A percentile compares a stretch with the other conserved stretches of the same genome.
phyloP scores from a whole-genome alignment of 2,113 vertebrate species.

The Eulacestoma nigropectus region DNA sequence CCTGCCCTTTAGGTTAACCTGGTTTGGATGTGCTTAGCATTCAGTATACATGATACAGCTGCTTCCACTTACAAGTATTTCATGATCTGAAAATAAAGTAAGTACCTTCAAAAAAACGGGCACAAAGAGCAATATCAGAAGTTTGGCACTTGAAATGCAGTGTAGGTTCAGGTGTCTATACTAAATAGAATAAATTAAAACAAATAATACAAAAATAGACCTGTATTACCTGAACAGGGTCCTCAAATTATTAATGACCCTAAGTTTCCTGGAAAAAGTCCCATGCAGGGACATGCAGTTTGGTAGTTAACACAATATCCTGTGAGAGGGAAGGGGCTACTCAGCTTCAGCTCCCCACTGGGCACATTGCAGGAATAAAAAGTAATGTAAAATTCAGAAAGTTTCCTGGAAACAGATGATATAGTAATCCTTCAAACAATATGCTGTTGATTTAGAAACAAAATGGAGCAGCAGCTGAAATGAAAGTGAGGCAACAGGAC shows the following conservation, averaged over 20 bases:
- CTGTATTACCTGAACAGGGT: not conserved
- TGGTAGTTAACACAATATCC: not conserved
- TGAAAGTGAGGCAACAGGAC: not conserved
- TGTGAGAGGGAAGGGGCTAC: not conserved
- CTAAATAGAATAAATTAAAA: not conserved
- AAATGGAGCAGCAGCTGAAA: not conserved
- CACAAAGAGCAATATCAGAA: not conserved
- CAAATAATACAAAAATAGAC: not conserved
- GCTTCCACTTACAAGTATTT: not conserved
- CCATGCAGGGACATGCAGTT: not conserved
- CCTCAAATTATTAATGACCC: not conserved
- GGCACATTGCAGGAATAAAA: not conserved
- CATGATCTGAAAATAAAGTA: not conserved
- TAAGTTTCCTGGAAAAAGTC: not conserved
- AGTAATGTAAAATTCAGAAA: constrained; percentile 39
- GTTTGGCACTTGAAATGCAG: not conserved
- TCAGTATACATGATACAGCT: not conserved
- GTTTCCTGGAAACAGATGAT: constrained; percentile 50
- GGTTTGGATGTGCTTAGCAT: not conserved
- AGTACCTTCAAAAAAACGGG: not conserved
- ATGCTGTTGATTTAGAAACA: constrained; percentile 7
- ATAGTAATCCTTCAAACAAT: constrained; percentile 29
- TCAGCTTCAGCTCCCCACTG: not conserved
- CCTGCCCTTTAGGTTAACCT: not conserved
- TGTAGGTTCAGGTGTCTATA: not conserved